These are phyloP conservation scores for Indicator indicator DNA, from an alignment of 2,113 vertebrate genomes.

Conservation along the genomic window DNA sequence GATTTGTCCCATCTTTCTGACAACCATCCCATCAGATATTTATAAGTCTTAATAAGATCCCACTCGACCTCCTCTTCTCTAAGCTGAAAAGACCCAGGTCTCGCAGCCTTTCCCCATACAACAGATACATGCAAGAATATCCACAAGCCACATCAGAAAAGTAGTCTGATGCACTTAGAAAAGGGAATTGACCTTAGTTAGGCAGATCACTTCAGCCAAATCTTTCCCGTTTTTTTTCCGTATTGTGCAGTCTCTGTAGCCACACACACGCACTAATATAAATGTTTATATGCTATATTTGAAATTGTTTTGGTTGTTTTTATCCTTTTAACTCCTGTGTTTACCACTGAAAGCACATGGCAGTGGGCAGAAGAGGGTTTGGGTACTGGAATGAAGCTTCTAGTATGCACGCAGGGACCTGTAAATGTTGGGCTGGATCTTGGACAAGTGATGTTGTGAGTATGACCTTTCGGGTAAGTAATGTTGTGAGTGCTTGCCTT, in stretches of 20 bases:
- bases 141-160: neutral
- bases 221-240: neutral
- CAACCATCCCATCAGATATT: too few species aligned
- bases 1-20: too few species aligned
- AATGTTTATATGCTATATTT: neutral
- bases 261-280: neutral
- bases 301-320: neutral
- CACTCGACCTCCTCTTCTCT: too few species aligned
- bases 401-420: neutral
- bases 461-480: neutral
- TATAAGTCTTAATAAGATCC: too few species aligned
- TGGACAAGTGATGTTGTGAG: neutral
- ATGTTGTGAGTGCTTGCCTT: neutral
- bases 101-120: too few species aligned
- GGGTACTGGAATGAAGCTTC: neutral
- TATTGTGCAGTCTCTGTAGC: neutral
- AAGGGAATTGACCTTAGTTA: neutral
- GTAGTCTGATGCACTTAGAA: neutral
- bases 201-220: neutral
- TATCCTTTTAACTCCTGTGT: neutral
- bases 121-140: accelerated
- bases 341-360: neutral
- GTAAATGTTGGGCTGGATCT: neutral
- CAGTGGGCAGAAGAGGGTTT: neutral
- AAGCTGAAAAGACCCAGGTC: too few species aligned